A percentile compares a stretch with the other conserved stretches of the same genome.
phyloP scores from a whole-genome alignment of 2,797 vertebrate genomes.

The Hippoglossus hippoglossus region DNA sequence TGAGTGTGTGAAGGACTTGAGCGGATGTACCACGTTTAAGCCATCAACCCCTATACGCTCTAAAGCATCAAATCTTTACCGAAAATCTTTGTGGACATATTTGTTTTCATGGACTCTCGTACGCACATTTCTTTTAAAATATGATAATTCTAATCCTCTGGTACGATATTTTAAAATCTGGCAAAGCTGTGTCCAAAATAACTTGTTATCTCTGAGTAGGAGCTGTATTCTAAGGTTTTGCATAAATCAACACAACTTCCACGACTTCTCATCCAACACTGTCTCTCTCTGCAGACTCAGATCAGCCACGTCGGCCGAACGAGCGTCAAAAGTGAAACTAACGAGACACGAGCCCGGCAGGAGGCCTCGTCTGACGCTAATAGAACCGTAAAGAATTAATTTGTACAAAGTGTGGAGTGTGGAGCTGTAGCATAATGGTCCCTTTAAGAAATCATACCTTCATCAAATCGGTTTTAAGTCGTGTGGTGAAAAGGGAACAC shows the following conservation, averaged over 20 bases:
- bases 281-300: slow-evolving; percentile 8
- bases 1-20: too few relatives aligned
- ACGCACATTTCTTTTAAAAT: too few relatives aligned
- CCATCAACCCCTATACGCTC: too few relatives aligned
- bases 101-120: too few relatives aligned
- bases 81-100: too few relatives aligned
- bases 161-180: too few relatives aligned
- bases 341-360: slow-evolving; percentile 19
- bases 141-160: too few relatives aligned
- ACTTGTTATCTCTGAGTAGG: too few relatives aligned
- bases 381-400: slow-evolving; percentile 49
- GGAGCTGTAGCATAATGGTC: slow-evolving; percentile 45
- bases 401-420: slow-evolving; percentile 45
- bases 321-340: slow-evolving; percentile 37
- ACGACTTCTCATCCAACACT: slow-evolving; percentile 5
- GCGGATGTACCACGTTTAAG: too few relatives aligned
- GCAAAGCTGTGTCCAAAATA: too few relatives aligned
- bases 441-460: slow-evolving; percentile 35
- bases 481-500: background rate
- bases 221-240: background rate
- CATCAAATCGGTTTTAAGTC: slow-evolving; percentile 31
- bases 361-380: slow-evolving; percentile 40
- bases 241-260: background rate
- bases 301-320: slow-evolving; percentile 15
- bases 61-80: too few relatives aligned